These are phyloP conservation scores for Teleopsis dalmanni DNA, from an alignment of 1,140 invertebrate species.

Conservation along the genomic window DNA sequence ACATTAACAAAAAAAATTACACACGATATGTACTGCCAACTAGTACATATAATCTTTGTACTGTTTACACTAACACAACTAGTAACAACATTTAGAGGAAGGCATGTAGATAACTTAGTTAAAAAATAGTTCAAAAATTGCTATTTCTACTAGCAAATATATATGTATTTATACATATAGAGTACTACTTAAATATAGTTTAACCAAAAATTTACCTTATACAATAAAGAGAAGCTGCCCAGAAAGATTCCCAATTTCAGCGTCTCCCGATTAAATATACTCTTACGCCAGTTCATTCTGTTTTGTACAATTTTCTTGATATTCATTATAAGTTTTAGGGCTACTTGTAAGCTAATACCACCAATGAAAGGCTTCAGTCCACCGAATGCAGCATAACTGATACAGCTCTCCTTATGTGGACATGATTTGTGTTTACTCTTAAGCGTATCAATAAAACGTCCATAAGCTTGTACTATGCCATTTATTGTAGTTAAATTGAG, in stretches of 20 bases:
- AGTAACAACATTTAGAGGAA: too few relatives aligned
- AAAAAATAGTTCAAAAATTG: neutral
- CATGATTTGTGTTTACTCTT: conserved; percentile 49
- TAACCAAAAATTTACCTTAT: conserved; percentile 48
- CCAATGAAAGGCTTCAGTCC: conserved; percentile 51
- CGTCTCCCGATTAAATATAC: conserved; percentile 50
- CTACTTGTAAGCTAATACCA: conserved; percentile 53
- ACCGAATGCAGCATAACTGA: conserved; percentile 51
- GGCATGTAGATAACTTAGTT: neutral
- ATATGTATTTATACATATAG: neutral
- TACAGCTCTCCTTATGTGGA: conserved; percentile 54
- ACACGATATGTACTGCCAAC: too few relatives aligned
- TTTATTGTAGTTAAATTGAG: conserved; percentile 23
- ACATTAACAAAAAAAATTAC: too few relatives aligned
- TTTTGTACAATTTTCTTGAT: conserved; percentile 46
- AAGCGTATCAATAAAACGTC: conserved; percentile 20
- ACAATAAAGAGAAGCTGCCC: conserved; percentile 56
- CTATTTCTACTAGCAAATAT: neutral
- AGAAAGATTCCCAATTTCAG: conserved; percentile 56
- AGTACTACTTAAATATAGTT: neutral
- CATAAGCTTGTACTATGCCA: conserved; percentile 29
- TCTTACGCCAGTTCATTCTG: conserved; percentile 47
- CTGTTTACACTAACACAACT: too few relatives aligned
- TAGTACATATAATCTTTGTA: too few relatives aligned
- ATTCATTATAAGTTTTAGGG: conserved; percentile 46